phyloP scores from a whole-genome alignment of 1,140 invertebrate genomes.

The Camponotus pennsylvanicus region DNA sequence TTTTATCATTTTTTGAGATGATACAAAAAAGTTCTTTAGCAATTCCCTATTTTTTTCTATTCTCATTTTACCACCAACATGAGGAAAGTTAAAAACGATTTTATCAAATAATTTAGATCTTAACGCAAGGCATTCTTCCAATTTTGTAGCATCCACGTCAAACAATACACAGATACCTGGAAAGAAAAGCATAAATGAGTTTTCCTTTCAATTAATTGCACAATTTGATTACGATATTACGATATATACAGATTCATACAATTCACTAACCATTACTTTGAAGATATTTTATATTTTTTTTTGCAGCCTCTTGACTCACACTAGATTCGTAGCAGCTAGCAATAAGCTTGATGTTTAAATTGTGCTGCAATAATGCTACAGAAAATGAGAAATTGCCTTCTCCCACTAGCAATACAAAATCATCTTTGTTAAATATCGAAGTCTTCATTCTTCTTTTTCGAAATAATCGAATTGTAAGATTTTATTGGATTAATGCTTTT shows the following conservation, averaged over 20 bases:
- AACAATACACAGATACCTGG: slow-evolving; percentile 85
- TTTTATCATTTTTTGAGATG: slow-evolving; percentile 81
- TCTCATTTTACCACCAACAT: slow-evolving; percentile 89
- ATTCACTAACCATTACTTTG: slow-evolving; percentile 79
- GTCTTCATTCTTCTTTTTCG: slow-evolving; percentile 74
- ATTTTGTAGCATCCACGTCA: slow-evolving; percentile 86
- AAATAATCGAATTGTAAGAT: background rate
- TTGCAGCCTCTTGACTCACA: slow-evolving; percentile 66
- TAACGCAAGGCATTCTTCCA: slow-evolving; percentile 78
- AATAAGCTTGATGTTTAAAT: slow-evolving; percentile 76
- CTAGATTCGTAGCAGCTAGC: slow-evolving; percentile 81
- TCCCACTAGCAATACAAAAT: slow-evolving; percentile 85
- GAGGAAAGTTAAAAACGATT: slow-evolving; percentile 90
- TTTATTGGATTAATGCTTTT: slow-evolving; percentile 38
- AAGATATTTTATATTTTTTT: slow-evolving; percentile 79
- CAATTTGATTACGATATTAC: background rate
- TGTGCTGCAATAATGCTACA: slow-evolving; percentile 80
- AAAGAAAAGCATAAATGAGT: slow-evolving; percentile 77
- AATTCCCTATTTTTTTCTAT: slow-evolving; percentile 88
- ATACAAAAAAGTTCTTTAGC: slow-evolving; percentile 87
- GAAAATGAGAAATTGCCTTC: slow-evolving; percentile 89
- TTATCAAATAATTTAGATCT: slow-evolving; percentile 82
- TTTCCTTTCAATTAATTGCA: background rate
- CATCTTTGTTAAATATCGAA: slow-evolving; percentile 76
- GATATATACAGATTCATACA: background rate